phyloP scores from a whole-genome alignment of 1,140 invertebrate species.

The Mylabris phalerata region DNA sequence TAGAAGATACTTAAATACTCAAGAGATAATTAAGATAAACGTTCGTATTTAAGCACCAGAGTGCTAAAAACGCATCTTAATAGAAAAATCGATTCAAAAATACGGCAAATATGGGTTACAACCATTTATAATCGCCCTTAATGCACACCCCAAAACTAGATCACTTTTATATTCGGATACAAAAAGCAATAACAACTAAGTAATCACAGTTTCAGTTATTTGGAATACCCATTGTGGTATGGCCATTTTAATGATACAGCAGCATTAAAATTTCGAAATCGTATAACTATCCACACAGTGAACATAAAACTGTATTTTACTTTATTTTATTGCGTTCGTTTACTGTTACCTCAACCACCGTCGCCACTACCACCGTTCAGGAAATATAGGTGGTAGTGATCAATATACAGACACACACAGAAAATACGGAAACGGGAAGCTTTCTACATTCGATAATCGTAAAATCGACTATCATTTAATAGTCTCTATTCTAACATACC shows the following conservation, averaged over 20 bases:
- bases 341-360: background rate
- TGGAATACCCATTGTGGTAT: conserved; percentile 14
- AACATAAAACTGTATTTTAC: conserved; percentile 28
- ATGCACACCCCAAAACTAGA: too few relatives aligned
- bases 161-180: background rate
- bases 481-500: conserved; percentile 26
- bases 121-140: too few relatives aligned
- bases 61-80: too few relatives aligned
- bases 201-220: conserved; percentile 29
- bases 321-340: conserved; percentile 19
- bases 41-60: too few relatives aligned
- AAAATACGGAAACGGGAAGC: too few relatives aligned
- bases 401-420: too few relatives aligned
- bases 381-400: background rate
- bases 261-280: conserved; percentile 31
- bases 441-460: conserved; percentile 18
- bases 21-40: too few relatives aligned
- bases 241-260: conserved; percentile 22
- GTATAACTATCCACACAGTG: conserved; percentile 20
- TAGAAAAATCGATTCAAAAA: too few relatives aligned
- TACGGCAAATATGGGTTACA: too few relatives aligned
- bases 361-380: background rate
- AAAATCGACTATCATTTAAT: conserved; percentile 32
- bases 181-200: conserved; percentile 24
- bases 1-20: too few relatives aligned